A percentile compares a stretch with the other conserved stretches of the same genome.
phyloP scores from a whole-genome alignment of 2,113 vertebrate species.

The Sylvilagus bachmani region DNA sequence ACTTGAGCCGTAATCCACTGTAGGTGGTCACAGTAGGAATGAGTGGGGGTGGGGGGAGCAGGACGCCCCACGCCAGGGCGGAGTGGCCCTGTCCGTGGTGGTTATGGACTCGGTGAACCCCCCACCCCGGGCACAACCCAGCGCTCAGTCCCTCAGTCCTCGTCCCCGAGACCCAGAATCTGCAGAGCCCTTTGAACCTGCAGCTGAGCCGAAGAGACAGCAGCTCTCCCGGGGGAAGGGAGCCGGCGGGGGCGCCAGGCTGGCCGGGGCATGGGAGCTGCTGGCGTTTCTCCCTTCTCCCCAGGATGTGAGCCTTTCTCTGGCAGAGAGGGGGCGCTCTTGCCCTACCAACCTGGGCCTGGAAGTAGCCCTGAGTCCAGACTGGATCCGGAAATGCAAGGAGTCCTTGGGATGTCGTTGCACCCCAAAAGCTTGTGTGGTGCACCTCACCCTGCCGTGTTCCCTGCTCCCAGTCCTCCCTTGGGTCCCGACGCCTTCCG shows the following conservation, averaged over 20 bases:
- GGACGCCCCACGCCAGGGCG: not conserved
- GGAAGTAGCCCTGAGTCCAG: not conserved
- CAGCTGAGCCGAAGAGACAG: not conserved
- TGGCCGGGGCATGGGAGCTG: not conserved
- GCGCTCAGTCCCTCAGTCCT: not conserved
- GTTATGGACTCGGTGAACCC: not conserved
- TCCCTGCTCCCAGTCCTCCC: not conserved
- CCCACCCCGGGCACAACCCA: not conserved
- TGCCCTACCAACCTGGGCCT: not conserved
- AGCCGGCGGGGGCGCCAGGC: not conserved
- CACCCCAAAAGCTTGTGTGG: not conserved
- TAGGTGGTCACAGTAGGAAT: not conserved
- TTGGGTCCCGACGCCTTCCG: not conserved
- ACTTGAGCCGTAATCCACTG: not conserved
- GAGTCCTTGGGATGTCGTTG: not conserved
- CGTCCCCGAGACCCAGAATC: not conserved
- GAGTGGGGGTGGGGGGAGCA: fast-evolving
- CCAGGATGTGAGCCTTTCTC: not conserved
- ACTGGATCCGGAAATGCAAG: not conserved
- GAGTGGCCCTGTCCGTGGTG: not conserved
- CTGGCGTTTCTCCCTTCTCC: not conserved
- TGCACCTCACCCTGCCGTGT: not conserved
- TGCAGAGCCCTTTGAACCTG: not conserved
- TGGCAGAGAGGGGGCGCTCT: not conserved
- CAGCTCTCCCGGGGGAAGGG: not conserved